Percentiles rank a stretch among this genome's conserved stretches.
phyloP scores from a whole-genome alignment of 2,797 vertebrate genomes.

The Sebastes nivosus region DNA sequence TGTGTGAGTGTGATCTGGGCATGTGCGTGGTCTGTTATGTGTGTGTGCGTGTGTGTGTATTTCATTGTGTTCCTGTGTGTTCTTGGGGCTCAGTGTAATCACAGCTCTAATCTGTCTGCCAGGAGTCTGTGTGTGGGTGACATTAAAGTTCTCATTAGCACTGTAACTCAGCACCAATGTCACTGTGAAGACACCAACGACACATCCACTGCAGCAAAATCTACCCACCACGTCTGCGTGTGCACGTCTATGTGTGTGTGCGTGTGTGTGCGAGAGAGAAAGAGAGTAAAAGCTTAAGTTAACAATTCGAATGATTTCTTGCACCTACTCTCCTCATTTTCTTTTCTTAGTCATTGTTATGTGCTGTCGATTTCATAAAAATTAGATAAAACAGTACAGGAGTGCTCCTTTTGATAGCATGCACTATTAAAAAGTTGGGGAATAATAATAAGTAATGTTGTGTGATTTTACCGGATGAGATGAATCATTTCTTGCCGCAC shows the following conservation, averaged over 20 bases:
- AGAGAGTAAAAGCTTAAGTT: conserved; percentile 34
- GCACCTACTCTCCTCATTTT: conserved; percentile 19
- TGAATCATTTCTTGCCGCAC: conserved; percentile 22
- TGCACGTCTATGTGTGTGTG: background rate
- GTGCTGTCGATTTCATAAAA: conserved; percentile 31
- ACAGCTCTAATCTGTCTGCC: conserved; percentile 75
- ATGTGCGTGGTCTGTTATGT: conserved; percentile 1
- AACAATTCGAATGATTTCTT: conserved; percentile 40
- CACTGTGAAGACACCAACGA: conserved; percentile 74
- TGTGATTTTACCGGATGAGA: conserved; percentile 29
- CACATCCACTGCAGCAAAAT: conserved; percentile 65
- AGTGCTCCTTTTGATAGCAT: conserved; percentile 22
- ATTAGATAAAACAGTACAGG: conserved; percentile 27
- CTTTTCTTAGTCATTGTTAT: conserved; percentile 15
- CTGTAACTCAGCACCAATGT: conserved; percentile 78
- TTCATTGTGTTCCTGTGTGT: conserved; percentile 53
- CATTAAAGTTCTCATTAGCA: conserved; percentile 82
- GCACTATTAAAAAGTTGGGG: conserved; percentile 27
- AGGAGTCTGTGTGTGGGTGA: conserved; percentile 79
- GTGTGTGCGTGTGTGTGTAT: conserved; percentile 16
- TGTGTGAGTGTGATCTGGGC: conserved; percentile 23
- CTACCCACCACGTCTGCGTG: conserved; percentile 40
- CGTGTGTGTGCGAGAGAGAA: background rate
- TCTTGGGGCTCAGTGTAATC: conserved; percentile 70
- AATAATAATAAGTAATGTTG: conserved; percentile 9